phyloP scores from a whole-genome alignment of 2,113 vertebrate species.

The Hyaena hyaena region DNA sequence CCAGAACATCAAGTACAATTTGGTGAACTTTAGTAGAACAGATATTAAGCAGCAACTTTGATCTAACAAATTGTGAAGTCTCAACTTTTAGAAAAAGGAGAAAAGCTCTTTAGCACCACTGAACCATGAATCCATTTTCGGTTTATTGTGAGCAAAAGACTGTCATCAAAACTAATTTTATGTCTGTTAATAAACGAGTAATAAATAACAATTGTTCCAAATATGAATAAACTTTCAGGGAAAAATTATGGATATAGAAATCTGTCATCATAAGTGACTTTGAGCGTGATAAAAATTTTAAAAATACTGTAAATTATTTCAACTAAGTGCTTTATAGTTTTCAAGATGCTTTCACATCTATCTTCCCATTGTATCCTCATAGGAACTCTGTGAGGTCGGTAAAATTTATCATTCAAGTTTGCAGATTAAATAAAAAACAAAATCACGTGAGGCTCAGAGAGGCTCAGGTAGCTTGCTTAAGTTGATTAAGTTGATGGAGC shows the following conservation, averaged over 20 bases:
- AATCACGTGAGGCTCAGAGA: background rate
- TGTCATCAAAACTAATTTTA: conserved; percentile 54
- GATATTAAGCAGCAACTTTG: conserved; percentile 1
- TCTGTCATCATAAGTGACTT: conserved; percentile 33
- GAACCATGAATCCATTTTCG: conserved; percentile 38
- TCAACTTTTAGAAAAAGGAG: conserved; percentile 5
- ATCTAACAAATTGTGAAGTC: background rate
- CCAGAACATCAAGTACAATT: conserved; percentile 29
- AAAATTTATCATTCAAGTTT: background rate
- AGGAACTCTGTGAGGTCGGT: background rate
- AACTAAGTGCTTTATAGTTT: conserved; percentile 55
- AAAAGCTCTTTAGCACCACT: background rate
- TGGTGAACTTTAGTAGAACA: conserved; percentile 33
- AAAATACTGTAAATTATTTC: conserved; percentile 53
- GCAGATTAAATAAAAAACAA: background rate
- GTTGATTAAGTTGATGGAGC: background rate
- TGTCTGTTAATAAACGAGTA: conserved; percentile 64
- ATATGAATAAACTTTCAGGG: conserved; percentile 56
- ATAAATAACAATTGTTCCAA: conserved; percentile 66
- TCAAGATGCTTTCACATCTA: background rate
- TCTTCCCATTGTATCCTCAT: background rate
- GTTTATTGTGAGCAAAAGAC: conserved; percentile 55
- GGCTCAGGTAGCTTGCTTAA: background rate
- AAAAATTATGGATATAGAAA: conserved; percentile 45
- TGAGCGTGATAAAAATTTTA: conserved; percentile 30